Percentiles rank a stretch among this genome's conserved stretches.
Evolutionary conservation across 2,888 invertebrate species (phyloP).

Genomic region (Teleiodes luculella): DNA sequence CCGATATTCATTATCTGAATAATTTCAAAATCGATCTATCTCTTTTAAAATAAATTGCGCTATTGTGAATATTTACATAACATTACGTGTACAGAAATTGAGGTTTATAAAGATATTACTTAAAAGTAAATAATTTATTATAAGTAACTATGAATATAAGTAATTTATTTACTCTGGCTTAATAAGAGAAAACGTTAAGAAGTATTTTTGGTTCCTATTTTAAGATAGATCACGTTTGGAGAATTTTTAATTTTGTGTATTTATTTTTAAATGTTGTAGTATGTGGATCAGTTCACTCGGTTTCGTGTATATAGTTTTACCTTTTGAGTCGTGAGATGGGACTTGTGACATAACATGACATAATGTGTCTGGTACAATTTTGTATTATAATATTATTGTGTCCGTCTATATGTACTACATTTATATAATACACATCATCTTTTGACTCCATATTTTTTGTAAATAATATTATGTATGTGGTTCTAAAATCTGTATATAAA

Average conservation of each 20-base stretch:
- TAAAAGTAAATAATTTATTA: conserved; percentile 48
- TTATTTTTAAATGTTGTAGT: conserved; percentile 42
- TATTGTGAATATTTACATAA: conserved; percentile 49
- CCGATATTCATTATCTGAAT: too few species aligned
- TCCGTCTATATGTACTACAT: background rate
- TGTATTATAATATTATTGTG: too few species aligned
- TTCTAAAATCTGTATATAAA: conserved; percentile 34
- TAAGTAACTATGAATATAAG: conserved; percentile 39
- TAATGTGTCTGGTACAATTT: background rate
- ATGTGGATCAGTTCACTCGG: conserved; percentile 27
- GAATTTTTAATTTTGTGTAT: conserved; percentile 61
- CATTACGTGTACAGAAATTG: conserved; percentile 58
- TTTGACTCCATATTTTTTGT: conserved; percentile 28
- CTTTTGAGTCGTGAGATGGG: background rate
- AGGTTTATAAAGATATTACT: conserved; percentile 41
- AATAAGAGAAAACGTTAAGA: conserved; percentile 34
- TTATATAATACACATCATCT: conserved; percentile 13
- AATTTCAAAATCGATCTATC: conserved; percentile 20
- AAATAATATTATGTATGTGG: conserved; percentile 26
- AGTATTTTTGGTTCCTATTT: conserved; percentile 75
- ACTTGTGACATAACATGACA: background rate
- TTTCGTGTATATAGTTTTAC: background rate
- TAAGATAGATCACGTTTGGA: conserved; percentile 60
- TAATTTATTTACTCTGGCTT: conserved; percentile 67
- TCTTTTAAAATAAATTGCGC: conserved; percentile 28